A percentile compares a stretch with the other conserved stretches of the same genome.
phyloP scores from a whole-genome alignment of 1,140 invertebrate genomes.

The Chironomus striatipennis region DNA sequence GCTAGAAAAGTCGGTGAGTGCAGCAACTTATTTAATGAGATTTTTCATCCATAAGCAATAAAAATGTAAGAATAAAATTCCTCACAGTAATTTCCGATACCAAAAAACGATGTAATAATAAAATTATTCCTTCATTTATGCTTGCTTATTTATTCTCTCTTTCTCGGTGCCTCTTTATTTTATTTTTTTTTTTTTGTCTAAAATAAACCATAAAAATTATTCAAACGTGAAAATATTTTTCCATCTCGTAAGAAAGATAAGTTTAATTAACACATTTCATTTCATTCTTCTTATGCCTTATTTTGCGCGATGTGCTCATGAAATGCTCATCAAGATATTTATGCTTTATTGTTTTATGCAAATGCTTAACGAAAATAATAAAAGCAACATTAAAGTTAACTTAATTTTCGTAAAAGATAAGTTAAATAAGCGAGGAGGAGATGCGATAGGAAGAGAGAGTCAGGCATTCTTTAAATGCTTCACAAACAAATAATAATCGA shows the following conservation, averaged over 20 bases:
- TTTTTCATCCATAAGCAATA: not conserved
- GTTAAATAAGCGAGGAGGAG: not conserved
- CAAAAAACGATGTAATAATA: not conserved
- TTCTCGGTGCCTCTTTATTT: not conserved
- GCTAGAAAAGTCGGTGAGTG: no score
- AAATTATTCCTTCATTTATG: not conserved
- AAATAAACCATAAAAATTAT: conserved; percentile 19
- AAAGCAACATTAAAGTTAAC: not conserved
- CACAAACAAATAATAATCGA: conserved; percentile 23
- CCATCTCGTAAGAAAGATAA: conserved; percentile 10
- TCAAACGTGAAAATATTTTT: conserved; percentile 18
- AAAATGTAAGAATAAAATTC: not conserved
- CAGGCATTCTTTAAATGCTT: not conserved
- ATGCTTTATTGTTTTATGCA: conserved; percentile 17
- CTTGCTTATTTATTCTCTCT: no score
- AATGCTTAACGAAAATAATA: not conserved
- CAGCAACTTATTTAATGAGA: not conserved
- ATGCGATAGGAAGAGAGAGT: not conserved
- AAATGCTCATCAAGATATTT: not conserved
- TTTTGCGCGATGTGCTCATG: not conserved
- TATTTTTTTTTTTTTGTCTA: not conserved
- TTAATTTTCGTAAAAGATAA: not conserved
- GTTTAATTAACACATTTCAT: conserved; percentile 10
- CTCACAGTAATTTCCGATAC: not conserved
- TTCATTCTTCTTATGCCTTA: not conserved